These are phyloP conservation scores for Scolanthus callimorphus DNA, from an alignment of 92 coral and sea anemone genomes.

Conservation along the genomic window DNA sequence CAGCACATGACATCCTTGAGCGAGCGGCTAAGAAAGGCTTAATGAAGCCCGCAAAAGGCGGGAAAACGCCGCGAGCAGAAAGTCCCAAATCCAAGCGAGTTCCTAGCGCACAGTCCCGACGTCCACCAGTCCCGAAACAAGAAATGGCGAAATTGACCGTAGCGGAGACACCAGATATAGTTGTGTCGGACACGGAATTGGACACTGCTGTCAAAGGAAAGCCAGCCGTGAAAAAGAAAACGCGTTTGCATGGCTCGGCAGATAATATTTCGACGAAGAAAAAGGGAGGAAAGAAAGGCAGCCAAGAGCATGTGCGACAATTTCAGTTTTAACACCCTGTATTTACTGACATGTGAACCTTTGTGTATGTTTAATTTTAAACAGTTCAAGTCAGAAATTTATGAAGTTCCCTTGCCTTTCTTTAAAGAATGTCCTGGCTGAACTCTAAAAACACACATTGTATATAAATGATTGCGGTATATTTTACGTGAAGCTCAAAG, in stretches of 20 bases:
- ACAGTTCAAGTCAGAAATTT: too few relatives aligned
- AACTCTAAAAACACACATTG: too few relatives aligned
- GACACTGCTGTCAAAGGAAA: conserved; percentile 36
- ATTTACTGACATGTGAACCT: too few relatives aligned
- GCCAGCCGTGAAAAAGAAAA: conserved; percentile 3
- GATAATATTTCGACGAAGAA: conserved; percentile 11
- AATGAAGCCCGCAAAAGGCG: conserved; percentile 68
- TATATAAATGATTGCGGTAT: too few relatives aligned
- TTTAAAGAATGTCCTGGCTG: too few relatives aligned
- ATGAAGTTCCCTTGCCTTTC: too few relatives aligned
- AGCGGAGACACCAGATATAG: conserved; percentile 26
- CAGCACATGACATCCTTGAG: conserved; percentile 87
- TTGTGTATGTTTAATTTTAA: too few relatives aligned
- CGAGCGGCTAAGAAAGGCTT: conserved; percentile 98
- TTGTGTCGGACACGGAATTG: conserved; percentile 64
- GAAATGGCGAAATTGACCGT: conserved; percentile 39
- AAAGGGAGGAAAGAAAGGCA: conserved; percentile 5
- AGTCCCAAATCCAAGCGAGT: conserved; percentile 46
- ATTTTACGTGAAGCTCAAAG: too few relatives aligned
- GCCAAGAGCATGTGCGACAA: background rate
- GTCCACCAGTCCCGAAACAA: conserved; percentile 32
- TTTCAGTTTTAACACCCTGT: conserved; percentile 5
- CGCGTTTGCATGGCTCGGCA: conserved; percentile 63
- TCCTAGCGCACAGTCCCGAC: conserved; percentile 22
- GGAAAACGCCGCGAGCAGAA: conserved; percentile 42